A percentile compares a stretch with the other conserved stretches of the same genome.
Conservation (phyloP, 1,140 invertebrate genomes). For the Dinothrombium tinctorium region DNA sequence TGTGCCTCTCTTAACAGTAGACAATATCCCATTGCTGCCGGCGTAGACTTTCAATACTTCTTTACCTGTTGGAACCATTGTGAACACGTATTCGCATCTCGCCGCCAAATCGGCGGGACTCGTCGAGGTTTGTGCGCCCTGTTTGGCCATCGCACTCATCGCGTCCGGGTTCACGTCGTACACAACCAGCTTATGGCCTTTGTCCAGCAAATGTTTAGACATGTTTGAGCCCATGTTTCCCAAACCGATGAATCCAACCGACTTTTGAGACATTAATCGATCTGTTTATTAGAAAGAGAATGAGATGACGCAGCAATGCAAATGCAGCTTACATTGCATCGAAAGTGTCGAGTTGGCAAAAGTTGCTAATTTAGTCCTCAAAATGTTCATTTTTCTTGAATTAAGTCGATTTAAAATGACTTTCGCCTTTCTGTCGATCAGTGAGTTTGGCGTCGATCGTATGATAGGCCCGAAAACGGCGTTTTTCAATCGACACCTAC, state of each 20-base stretch:
- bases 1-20: constrained; percentile 24
- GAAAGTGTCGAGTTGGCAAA: no score
- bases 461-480: no score
- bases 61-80: constrained; percentile 57
- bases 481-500: no score
- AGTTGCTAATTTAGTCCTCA: no score
- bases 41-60: constrained; percentile 31
- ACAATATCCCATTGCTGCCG: constrained; percentile 34
- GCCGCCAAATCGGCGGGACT: constrained; percentile 49
- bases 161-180: constrained; percentile 53
- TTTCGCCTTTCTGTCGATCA: no score
- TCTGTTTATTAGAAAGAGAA: no score
- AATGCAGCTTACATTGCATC: no score
- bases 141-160: constrained; percentile 33
- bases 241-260: constrained; percentile 64
- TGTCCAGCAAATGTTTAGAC: constrained; percentile 72
- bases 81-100: constrained; percentile 48
- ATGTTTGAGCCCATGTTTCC: constrained; percentile 92
- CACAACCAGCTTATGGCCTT: constrained; percentile 38
- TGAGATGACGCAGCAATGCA: no score
- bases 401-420: no score
- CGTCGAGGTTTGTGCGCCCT: constrained; percentile 41
- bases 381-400: no score
- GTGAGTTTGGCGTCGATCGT: no score
- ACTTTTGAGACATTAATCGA: no score